These are phyloP conservation scores for Tachysurus fulvidraco DNA, from an alignment of 2,113 vertebrate genomes.

Conservation along the genomic window DNA sequence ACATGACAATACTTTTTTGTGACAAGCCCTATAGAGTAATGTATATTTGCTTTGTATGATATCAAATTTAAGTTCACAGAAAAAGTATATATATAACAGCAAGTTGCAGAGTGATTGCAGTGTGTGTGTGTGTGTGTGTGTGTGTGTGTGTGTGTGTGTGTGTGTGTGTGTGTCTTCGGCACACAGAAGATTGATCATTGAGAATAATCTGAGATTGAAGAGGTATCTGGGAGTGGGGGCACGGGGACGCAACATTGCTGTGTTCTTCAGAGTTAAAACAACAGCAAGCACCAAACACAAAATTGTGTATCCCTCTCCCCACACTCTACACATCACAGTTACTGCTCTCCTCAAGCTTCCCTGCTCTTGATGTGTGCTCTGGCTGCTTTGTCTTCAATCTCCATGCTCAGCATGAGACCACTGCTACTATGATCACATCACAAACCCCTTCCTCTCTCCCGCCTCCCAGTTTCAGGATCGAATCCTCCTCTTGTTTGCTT, in stretches of 20 bases:
- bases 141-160: constrained; percentile 42
- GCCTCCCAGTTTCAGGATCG: constrained; percentile 22
- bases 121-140: constrained; percentile 48
- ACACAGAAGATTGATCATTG: constrained; percentile 61
- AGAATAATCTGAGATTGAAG: constrained; percentile 40
- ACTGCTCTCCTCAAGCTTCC: constrained; percentile 51
- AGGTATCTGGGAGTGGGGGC: constrained; percentile 47
- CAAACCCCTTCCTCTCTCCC: constrained; percentile 39
- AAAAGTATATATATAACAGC: constrained; percentile 53
- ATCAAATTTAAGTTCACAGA: constrained; percentile 63
- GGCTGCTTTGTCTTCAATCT: constrained; percentile 68
- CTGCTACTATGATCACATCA: constrained; percentile 66
- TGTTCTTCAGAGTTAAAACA: constrained; percentile 52
- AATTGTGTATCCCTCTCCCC: constrained; percentile 41
- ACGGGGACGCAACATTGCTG: constrained; percentile 47
- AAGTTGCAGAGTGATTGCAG: constrained; percentile 64
- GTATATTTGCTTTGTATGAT: constrained; percentile 59
- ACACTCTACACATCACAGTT: constrained; percentile 55
- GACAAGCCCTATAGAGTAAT: constrained; percentile 47
- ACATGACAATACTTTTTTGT: constrained; percentile 1
- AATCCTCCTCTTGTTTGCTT: constrained; percentile 32
- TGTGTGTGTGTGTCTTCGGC: background rate
- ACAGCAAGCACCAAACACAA: constrained; percentile 26
- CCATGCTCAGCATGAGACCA: constrained; percentile 69
- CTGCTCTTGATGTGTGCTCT: constrained; percentile 67